Evolutionary conservation across 2,113 vertebrate species (phyloP), one percentile per base, ranked within the genome.

Genomic region (Neomonachus schauinslandi): DNA sequence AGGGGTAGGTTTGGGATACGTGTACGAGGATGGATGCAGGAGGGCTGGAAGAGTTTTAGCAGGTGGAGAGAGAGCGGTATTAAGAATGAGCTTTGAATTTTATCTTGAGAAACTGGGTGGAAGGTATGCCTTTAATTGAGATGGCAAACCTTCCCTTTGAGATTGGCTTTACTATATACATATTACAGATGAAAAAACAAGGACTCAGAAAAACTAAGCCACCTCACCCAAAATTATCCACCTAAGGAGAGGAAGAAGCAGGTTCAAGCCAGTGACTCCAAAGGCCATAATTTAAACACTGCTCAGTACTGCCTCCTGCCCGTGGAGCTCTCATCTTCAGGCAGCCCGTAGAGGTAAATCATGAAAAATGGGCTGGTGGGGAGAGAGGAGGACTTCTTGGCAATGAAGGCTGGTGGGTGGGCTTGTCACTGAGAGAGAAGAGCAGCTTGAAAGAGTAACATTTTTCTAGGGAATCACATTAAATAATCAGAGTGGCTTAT

Each of bases 391-490:
- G 81, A 42, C 49, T 85, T 83, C 61, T 51, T 51, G 28, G 39
- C 42, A 72, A 42, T 59, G 42, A 79, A 91, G 24, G 53, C 76
- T 88, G 69, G 71, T 76, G 51, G 31, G 74, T 61, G 39, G 51
- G 59, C 53, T 89, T 94, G 18, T 86, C 88, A 92, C 19, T 79
- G n/a, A 91, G 59, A 15, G 12, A 92, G 46, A 65, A 15, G 57
- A 82, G 3, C 74, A 91, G 93, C 95, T 97, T 97, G 80, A 94
- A 96, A 97, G 36, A 87, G 93, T 81, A 98, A 95, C 79, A 63
- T 97, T 98, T 98, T 98, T 74, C 94, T 82, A 95, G 96, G 95
- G 97, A 97, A 94, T 97, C 96, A 86, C 79, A 57, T 96, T 92
- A 97, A 91, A 96, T 91, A 91, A 92, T 91, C 95, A 83, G 95